Conservation (phyloP, 2,888 invertebrate species). For the Antheraea yamamai region DNA sequence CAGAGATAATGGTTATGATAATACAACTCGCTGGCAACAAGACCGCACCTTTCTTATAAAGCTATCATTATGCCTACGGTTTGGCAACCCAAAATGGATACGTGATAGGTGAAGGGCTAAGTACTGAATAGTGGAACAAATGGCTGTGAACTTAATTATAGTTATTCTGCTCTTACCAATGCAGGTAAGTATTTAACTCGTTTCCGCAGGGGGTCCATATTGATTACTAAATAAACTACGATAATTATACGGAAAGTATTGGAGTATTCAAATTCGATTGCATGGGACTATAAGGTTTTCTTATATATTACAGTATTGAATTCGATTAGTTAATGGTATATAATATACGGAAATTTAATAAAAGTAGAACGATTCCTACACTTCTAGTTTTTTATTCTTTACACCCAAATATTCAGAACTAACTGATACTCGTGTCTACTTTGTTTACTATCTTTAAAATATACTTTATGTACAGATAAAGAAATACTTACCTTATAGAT, state of each 20-base stretch:
- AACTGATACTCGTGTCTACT: no score
- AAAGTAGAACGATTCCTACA: no score
- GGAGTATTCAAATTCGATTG: no score
- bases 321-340: no score
- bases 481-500: no score
- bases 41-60: conserved; percentile 39
- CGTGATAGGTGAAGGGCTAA: conserved; percentile 79
- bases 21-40: conserved; percentile 27
- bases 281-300: no score
- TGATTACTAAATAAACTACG: neutral
- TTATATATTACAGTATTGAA: no score
- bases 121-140: conserved; percentile 70
- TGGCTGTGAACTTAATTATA: conserved; percentile 67
- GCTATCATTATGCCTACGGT: conserved; percentile 70
- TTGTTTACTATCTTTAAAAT: no score
- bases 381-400: no score
- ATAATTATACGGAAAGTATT: neutral
- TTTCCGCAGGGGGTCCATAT: conserved; percentile 5
- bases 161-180: conserved; percentile 47
- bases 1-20: neutral
- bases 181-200: neutral
- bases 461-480: no score
- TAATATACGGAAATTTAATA: no score
- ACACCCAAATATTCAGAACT: no score
- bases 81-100: conserved; percentile 72